Evolutionary conservation across 1,140 invertebrate species (phyloP).

Genomic region (Cotesia typhae): DNA sequence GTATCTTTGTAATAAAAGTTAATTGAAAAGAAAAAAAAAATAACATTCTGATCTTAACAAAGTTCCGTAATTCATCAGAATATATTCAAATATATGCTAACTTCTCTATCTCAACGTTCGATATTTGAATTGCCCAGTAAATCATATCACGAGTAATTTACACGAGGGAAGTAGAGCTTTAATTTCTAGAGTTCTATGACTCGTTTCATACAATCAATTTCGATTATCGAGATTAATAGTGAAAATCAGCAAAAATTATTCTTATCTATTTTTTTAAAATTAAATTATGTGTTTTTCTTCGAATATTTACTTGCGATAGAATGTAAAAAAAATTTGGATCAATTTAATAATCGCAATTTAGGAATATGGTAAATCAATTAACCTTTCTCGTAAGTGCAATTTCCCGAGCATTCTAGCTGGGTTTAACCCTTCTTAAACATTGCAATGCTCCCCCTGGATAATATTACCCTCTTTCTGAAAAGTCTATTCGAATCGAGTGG

Average conservation of each 20-base stretch:
- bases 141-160: constrained; percentile 49
- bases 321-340: neutral
- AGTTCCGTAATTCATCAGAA: constrained; percentile 43
- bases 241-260: neutral
- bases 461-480: constrained; percentile 3
- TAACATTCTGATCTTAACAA: constrained; percentile 47
- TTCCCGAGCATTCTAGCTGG: neutral
- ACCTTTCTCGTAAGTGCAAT: constrained; percentile 21
- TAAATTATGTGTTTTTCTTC: neutral
- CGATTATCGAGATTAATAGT: constrained; percentile 9
- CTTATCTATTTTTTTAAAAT: neutral
- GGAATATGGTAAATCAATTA: constrained; percentile 20
- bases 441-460: constrained; percentile 4
- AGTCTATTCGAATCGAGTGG: constrained; percentile 32
- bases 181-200: constrained; percentile 36
- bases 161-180: constrained; percentile 40
- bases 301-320: neutral
- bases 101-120: constrained; percentile 39
- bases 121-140: constrained; percentile 50
- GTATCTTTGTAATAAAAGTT: too few species aligned
- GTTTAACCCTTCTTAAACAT: constrained; percentile 1
- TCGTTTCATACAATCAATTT: constrained; percentile 9
- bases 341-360: constrained; percentile 14
- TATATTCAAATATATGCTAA: constrained; percentile 58
- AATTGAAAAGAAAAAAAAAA: too few species aligned